Evolutionary conservation across 2,888 invertebrate species (phyloP).

Genomic region (Macaria liturata): DNA sequence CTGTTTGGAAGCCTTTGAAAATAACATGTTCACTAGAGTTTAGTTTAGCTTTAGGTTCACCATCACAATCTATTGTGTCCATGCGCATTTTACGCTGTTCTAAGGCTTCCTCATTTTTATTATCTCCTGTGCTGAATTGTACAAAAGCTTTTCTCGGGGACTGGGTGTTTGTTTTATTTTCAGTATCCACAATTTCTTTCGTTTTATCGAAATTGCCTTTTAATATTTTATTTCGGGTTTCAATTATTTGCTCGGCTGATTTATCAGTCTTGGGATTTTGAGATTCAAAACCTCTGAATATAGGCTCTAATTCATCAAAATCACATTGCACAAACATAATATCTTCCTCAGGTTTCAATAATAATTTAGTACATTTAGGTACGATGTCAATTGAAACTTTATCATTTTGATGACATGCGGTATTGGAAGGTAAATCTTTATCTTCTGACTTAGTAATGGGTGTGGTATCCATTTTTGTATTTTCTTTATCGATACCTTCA

Average conservation of each 20-base stretch:
- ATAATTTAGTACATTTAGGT: too few relatives aligned
- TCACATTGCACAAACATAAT: constrained; percentile 2
- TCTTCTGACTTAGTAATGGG: too few relatives aligned
- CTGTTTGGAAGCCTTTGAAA: not conserved
- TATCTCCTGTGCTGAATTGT: not conserved
- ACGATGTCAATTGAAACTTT: too few relatives aligned
- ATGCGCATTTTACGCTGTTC: constrained; percentile 41
- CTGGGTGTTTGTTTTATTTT: too few relatives aligned
- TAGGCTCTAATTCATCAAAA: constrained; percentile 7
- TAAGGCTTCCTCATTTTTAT: constrained; percentile 46
- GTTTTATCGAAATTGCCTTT: too few relatives aligned
- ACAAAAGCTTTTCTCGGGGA: not conserved
- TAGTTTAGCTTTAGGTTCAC: not conserved
- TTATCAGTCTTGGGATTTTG: constrained; percentile 39
- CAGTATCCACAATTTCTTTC: too few relatives aligned
- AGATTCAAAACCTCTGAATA: constrained; percentile 52
- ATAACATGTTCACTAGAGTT: not conserved
- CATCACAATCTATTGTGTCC: not conserved
- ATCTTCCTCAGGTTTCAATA: not conserved
- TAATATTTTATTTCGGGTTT: not conserved
- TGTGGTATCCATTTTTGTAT: too few relatives aligned
- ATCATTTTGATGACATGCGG: too few relatives aligned
- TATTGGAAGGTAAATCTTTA: too few relatives aligned
- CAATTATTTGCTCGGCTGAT: not conserved
- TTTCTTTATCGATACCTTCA: constrained; percentile 13